Conservation (phyloP, 2,113 vertebrate species). For the Ochotona curzoniae region DNA sequence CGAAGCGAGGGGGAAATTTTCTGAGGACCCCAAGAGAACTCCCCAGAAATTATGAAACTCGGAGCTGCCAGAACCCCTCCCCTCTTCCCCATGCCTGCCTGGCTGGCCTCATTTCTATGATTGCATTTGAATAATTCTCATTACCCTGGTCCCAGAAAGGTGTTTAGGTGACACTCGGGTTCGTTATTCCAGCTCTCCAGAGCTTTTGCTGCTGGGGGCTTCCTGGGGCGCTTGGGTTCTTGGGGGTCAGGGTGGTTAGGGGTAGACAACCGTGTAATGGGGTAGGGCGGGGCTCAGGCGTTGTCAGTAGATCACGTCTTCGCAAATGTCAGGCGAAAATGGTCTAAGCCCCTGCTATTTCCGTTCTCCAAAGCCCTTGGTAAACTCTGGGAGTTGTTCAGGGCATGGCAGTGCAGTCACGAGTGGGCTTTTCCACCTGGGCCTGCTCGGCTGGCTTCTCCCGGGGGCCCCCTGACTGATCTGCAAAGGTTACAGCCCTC, state of each 20-base stretch:
- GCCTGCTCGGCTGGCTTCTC: not conserved
- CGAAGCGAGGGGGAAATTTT: slow-evolving; percentile 22
- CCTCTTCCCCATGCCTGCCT: slow-evolving; percentile 58
- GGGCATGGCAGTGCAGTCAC: not conserved
- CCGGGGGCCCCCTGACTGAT: not conserved
- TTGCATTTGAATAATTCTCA: slow-evolving; percentile 83
- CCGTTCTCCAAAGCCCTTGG: slow-evolving; percentile 63
- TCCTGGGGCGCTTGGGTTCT: slow-evolving; percentile 55
- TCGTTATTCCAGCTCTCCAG: slow-evolving; percentile 74
- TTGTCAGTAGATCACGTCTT: slow-evolving; percentile 49
- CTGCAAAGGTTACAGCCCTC: not conserved
- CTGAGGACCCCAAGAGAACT: slow-evolving; percentile 49
- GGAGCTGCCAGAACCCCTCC: slow-evolving; percentile 45
- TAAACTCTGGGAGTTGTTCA: slow-evolving; percentile 28
- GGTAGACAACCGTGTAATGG: not conserved
- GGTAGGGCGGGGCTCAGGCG: slow-evolving; percentile 19
- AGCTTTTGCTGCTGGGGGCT: slow-evolving; percentile 65
- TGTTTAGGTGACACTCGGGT: slow-evolving; percentile 72
- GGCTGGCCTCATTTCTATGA: slow-evolving; percentile 82
- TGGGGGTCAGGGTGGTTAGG: not conserved
- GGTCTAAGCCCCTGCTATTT: slow-evolving; percentile 51
- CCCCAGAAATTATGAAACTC: slow-evolving; percentile 68
- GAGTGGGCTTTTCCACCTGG: not conserved
- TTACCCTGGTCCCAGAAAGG: slow-evolving; percentile 79
- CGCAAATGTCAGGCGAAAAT: slow-evolving; percentile 41